Percentiles rank a stretch among this genome's conserved stretches.
phyloP scores from a whole-genome alignment of 2,888 invertebrate species.

The Altica lythri region DNA sequence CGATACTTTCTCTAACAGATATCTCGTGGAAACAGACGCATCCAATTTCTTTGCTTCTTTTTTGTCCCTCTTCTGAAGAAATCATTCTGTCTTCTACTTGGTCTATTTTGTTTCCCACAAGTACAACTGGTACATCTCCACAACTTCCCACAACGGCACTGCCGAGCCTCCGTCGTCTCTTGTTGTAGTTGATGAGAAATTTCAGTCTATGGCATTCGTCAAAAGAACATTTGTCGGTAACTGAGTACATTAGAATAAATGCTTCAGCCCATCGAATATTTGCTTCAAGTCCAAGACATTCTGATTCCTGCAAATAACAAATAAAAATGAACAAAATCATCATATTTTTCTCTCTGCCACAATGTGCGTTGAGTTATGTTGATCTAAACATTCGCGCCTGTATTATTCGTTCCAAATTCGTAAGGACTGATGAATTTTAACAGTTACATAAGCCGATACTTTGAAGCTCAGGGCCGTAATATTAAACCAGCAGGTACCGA shows the following conservation, averaged over 20 bases:
- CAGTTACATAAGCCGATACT: too few relatives aligned
- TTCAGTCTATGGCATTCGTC: conserved; percentile 83
- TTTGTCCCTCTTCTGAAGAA: conserved; percentile 73
- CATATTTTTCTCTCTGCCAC: too few relatives aligned
- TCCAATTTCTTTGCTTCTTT: conserved; percentile 76
- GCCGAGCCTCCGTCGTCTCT: conserved; percentile 69
- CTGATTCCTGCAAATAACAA: conserved; percentile 75
- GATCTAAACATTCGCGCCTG: too few relatives aligned
- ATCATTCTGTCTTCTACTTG: conserved; percentile 81
- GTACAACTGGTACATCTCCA: conserved; percentile 74
- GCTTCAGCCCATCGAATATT: conserved; percentile 90
- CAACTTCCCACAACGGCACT: conserved; percentile 64
- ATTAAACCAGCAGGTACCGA: too few relatives aligned
- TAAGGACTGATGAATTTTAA: too few relatives aligned
- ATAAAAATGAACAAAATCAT: too few relatives aligned
- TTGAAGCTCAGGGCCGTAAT: too few relatives aligned
- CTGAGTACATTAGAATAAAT: conserved; percentile 84
- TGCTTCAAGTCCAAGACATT: conserved; percentile 71
- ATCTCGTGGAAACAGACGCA: conserved; percentile 86
- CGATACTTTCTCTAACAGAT: conserved; percentile 81
- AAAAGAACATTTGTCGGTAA: conserved; percentile 87
- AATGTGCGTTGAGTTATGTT: too few relatives aligned
- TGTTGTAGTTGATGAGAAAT: conserved; percentile 81
- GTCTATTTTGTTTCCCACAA: conserved; percentile 84
- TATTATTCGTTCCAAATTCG: too few relatives aligned